A percentile compares a stretch with the other conserved stretches of the same genome.
phyloP scores from a whole-genome alignment of 1,140 invertebrate genomes.

The Nasonia giraulti region DNA sequence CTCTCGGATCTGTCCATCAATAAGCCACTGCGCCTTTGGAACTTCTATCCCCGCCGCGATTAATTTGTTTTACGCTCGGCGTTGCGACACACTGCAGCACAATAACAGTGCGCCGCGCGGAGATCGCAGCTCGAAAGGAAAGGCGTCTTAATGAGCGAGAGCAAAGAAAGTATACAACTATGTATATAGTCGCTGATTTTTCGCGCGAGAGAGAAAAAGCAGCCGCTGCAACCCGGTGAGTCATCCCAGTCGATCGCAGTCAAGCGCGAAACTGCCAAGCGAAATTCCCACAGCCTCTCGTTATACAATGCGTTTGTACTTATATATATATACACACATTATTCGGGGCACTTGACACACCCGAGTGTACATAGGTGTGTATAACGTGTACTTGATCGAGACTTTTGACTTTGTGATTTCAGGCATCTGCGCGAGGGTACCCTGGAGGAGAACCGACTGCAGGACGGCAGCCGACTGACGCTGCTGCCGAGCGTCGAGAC shows the following conservation, averaged over 20 bases:
- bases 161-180: too few species aligned
- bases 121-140: too few species aligned
- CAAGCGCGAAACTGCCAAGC: background rate
- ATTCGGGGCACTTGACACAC: background rate
- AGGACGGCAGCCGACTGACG: conserved; percentile 90
- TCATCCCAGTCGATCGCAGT: background rate
- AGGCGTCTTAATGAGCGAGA: too few species aligned
- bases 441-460: conserved; percentile 88
- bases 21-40: too few species aligned
- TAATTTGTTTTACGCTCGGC: too few species aligned
- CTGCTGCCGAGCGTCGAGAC: conserved; percentile 95
- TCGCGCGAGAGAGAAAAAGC: background rate
- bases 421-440: conserved; percentile 92
- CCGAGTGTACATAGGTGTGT: background rate
- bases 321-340: background rate
- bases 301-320: background rate
- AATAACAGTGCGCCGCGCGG: too few species aligned
- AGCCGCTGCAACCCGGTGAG: background rate
- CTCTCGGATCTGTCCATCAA: background rate
- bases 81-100: too few species aligned
- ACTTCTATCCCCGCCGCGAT: too few species aligned
- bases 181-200: background rate
- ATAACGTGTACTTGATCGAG: background rate
- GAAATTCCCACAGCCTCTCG: conserved; percentile 44
- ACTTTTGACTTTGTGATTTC: conserved; percentile 66